Evolutionary conservation across 2,888 invertebrate genomes (phyloP).

Genomic region (Melinaea menophilus): DNA sequence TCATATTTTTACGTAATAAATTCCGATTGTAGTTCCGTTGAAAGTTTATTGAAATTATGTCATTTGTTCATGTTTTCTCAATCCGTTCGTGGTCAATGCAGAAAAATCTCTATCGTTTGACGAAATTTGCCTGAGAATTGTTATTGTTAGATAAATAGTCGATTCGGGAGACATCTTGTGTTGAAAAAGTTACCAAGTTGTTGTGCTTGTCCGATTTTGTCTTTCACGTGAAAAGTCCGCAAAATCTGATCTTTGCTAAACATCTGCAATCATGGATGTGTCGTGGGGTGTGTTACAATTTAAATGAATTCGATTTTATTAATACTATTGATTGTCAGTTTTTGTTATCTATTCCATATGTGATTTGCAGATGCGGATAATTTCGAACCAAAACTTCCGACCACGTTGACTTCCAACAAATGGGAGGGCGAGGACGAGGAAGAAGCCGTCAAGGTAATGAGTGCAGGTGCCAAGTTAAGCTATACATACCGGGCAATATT

Average conservation of each 20-base stretch:
- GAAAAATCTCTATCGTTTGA: constrained; percentile 74
- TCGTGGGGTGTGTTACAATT: constrained; percentile 80
- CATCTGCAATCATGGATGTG: constrained; percentile 80
- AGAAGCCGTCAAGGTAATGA: constrained; percentile 87
- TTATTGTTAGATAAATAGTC: constrained; percentile 62
- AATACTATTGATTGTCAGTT: constrained; percentile 17
- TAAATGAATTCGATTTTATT: constrained; percentile 28
- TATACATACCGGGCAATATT: neutral
- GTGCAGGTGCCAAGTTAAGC: constrained; percentile 54
- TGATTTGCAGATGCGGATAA: constrained; percentile 83
- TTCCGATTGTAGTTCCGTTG: constrained; percentile 70
- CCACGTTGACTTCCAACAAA: constrained; percentile 81
- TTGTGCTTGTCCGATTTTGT: constrained; percentile 64
- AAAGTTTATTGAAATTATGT: constrained; percentile 74
- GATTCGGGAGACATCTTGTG: constrained; percentile 78
- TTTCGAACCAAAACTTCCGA: constrained; percentile 81
- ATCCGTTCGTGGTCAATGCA: constrained; percentile 68
- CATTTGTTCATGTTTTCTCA: constrained; percentile 69
- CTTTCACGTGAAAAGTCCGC: constrained; percentile 66
- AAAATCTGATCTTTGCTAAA: constrained; percentile 67
- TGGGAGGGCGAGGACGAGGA: constrained; percentile 95
- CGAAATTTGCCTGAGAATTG: constrained; percentile 64
- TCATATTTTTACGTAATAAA: constrained; percentile 73
- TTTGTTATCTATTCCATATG: constrained; percentile 4
- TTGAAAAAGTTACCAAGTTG: constrained; percentile 64